These are phyloP conservation scores for Tupaia chinensis DNA, from an alignment of 2,113 vertebrate species.

Conservation along the genomic window DNA sequence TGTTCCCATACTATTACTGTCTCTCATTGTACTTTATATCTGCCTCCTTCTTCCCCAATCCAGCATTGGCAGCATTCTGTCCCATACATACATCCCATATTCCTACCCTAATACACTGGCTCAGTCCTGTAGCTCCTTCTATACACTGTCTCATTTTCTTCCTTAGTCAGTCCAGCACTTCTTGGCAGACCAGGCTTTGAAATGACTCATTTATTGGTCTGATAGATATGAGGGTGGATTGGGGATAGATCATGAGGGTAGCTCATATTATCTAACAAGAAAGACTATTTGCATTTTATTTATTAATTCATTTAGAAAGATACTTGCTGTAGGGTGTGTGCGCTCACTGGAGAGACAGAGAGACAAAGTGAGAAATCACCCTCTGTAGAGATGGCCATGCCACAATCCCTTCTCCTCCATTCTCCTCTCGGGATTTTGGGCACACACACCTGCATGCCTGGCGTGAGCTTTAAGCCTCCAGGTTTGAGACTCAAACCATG, in stretches of 20 bases:
- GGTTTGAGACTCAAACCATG: too few relatives aligned
- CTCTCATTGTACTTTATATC: not conserved
- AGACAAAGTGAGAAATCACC: too few relatives aligned
- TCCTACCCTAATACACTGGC: not conserved
- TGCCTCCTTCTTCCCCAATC: not conserved
- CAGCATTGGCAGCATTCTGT: not conserved
- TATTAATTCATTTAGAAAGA: too few relatives aligned
- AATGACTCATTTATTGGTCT: not conserved
- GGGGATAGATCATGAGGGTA: not conserved
- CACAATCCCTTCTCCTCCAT: too few relatives aligned
- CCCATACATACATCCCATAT: not conserved
- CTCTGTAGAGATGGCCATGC: too few relatives aligned
- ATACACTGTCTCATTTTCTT: not conserved
- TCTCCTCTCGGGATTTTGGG: too few relatives aligned
- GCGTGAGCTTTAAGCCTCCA: too few relatives aligned
- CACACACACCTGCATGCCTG: too few relatives aligned
- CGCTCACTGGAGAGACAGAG: too few relatives aligned
- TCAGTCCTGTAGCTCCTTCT: not conserved
- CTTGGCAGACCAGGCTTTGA: not conserved
- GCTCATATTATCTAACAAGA: not conserved
- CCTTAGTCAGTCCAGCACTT: not conserved
- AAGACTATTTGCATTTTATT: not conserved
- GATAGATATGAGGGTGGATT: not conserved
- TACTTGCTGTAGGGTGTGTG: too few relatives aligned
- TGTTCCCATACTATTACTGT: not conserved